These are phyloP conservation scores for Emydura subglobosa DNA, from an alignment of 2,113 vertebrate species.

Conservation along the genomic window DNA sequence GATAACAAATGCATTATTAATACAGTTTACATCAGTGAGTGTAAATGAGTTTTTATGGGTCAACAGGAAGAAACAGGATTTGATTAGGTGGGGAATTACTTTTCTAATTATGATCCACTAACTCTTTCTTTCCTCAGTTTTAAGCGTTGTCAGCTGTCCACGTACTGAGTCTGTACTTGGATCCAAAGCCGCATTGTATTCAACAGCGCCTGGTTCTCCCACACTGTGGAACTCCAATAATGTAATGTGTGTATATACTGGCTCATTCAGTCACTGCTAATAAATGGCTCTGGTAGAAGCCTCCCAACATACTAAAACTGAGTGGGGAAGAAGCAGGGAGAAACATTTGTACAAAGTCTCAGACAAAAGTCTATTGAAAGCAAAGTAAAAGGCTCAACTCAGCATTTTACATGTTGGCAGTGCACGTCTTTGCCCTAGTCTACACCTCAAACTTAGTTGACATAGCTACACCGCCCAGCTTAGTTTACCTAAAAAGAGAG, in stretches of 20 bases:
- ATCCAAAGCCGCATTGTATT: neutral
- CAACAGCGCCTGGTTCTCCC: neutral
- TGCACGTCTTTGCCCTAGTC: too few species aligned
- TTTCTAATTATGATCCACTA: rapidly evolving
- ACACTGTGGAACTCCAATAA: neutral
- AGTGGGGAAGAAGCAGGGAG: too few species aligned
- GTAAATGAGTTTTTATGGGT: neutral
- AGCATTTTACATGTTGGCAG: too few species aligned
- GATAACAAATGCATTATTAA: neutral
- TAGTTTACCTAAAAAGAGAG: neutral
- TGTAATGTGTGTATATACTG: too few species aligned
- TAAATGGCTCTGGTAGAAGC: too few species aligned
- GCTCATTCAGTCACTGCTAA: too few species aligned
- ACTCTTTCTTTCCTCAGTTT: neutral
- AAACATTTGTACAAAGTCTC: too few species aligned
- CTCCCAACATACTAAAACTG: too few species aligned
- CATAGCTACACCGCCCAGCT: too few species aligned
- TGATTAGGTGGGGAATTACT: neutral
- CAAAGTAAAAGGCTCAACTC: too few species aligned
- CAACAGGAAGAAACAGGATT: neutral
- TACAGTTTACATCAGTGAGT: neutral
- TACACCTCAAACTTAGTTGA: too few species aligned
- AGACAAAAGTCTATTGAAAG: too few species aligned
- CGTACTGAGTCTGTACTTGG: rapidly evolving
- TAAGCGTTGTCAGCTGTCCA: neutral